Evolutionary conservation across 2,888 invertebrate genomes (phyloP), one percentile per base, ranked within the genome.

Genomic region (Platynereis dumerilii): DNA sequence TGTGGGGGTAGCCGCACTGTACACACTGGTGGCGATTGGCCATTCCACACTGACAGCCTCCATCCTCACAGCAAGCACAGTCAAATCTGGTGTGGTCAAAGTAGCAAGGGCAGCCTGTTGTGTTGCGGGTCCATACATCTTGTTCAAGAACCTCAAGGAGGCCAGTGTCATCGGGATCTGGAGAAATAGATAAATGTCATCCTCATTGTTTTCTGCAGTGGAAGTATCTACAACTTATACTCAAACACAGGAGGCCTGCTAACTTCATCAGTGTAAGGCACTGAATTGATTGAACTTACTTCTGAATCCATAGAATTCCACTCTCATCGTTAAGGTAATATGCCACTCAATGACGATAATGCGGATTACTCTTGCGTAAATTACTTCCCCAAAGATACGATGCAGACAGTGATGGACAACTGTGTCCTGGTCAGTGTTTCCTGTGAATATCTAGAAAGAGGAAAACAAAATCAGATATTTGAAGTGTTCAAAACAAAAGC

Each of bases 1-100:
- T 66, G 20, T 58, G 52, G 20, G 66, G 48, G 24, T 69, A 55
- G 7, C 72, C 71, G 52, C 71, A 72, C 54, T 71, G 65, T 1
- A 71, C 70, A 59, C 75, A 75, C 62, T 74, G 74, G 22, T 70
- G 67, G 1, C 59, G 55, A 64, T 72, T 69, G 1, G 63, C 52
- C 20, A 54, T 39, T 3, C 68, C 62, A 61, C 75, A 75, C 48
- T 75, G 74, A 27, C 72, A 72, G 0, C 69, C 72, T 2, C 72
- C 72, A 12, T 52, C 64, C 45, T 72, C 71, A 66, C 75, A 75
- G 52, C 75, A 75, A 17, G 74, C 74, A 56, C 75, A 75, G 54
- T 61, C 66, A 17, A 20, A 58, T 10, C 45, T 26, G n/a, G 56
- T 61, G 3, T 56, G 22, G 48, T 72, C 66, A 45, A 55, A 61